A percentile compares a stretch with the other conserved stretches of the same genome.
phyloP scores from a whole-genome alignment of 2,797 vertebrate genomes.

The Gymnoscopelus braueri region DNA sequence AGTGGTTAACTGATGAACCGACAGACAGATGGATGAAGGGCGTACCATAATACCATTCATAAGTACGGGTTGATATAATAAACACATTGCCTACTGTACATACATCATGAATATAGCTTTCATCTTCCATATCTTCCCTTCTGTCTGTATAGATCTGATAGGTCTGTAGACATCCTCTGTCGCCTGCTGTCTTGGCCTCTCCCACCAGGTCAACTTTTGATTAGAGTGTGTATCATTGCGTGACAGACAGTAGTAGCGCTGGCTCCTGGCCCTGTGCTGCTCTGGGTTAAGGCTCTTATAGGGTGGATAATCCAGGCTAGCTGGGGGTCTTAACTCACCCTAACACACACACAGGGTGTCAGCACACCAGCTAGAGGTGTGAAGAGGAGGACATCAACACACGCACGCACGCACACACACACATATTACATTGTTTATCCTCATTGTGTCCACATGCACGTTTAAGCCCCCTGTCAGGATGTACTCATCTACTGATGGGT shows the following conservation, averaged over 20 bases:
- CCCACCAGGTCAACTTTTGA: conserved; percentile 44
- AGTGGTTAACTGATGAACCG: too few relatives aligned
- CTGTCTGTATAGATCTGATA: background rate
- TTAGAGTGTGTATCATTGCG: conserved; percentile 20
- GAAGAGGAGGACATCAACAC: conserved; percentile 40
- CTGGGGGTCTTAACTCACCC: conserved; percentile 70
- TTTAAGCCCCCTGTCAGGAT: too few relatives aligned
- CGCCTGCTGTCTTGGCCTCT: background rate
- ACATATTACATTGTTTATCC: background rate
- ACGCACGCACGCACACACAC: conserved; percentile 15
- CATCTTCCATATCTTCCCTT: background rate
- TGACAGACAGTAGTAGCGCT: conserved; percentile 56
- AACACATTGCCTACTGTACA: too few relatives aligned
- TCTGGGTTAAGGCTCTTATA: conserved; percentile 73
- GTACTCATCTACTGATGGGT: too few relatives aligned
- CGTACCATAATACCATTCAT: too few relatives aligned
- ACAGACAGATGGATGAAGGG: too few relatives aligned
- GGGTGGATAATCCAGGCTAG: conserved; percentile 72
- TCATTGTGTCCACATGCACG: too few relatives aligned
- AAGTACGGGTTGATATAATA: too few relatives aligned
- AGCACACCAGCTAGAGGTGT: conserved; percentile 40
- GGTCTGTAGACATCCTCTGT: background rate
- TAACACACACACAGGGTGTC: conserved; percentile 66
- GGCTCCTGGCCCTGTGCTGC: conserved; percentile 7
- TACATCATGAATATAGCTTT: background rate